phyloP scores from a whole-genome alignment of 92 coral and sea anemone genomes.

The Phymanthus crucifer region DNA sequence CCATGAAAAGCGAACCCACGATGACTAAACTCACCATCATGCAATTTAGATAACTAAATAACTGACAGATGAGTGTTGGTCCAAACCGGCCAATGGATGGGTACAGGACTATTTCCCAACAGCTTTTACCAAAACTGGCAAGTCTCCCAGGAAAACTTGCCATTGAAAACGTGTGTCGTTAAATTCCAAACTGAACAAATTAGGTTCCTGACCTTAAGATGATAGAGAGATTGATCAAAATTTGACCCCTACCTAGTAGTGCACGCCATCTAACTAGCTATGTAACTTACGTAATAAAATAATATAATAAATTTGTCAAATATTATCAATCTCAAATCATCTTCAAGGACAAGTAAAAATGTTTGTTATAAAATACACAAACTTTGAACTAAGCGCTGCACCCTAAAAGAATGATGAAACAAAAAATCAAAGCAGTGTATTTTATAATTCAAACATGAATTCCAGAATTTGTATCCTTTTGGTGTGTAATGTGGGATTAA shows the following conservation, averaged over 20 bases:
- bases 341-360: background rate
- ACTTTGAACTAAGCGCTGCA: background rate
- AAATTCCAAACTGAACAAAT: background rate
- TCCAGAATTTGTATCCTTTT: background rate
- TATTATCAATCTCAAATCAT: conserved; percentile 3
- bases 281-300: background rate
- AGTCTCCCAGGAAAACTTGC: background rate
- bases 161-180: background rate
- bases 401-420: background rate
- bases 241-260: background rate
- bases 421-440: conserved; percentile 1
- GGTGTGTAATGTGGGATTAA: background rate
- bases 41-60: conserved; percentile 4
- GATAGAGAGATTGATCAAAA: conserved; percentile 3
- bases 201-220: background rate
- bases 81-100: background rate
- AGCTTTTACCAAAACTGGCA: conserved; percentile 13
- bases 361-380: background rate
- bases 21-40: background rate
- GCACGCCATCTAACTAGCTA: background rate
- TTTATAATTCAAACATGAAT: background rate
- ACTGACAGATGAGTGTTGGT: conserved; percentile 1
- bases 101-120: background rate
- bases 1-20: background rate
- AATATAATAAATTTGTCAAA: background rate